Conservation (phyloP, 2,113 vertebrate genomes). For the Caretta caretta region DNA sequence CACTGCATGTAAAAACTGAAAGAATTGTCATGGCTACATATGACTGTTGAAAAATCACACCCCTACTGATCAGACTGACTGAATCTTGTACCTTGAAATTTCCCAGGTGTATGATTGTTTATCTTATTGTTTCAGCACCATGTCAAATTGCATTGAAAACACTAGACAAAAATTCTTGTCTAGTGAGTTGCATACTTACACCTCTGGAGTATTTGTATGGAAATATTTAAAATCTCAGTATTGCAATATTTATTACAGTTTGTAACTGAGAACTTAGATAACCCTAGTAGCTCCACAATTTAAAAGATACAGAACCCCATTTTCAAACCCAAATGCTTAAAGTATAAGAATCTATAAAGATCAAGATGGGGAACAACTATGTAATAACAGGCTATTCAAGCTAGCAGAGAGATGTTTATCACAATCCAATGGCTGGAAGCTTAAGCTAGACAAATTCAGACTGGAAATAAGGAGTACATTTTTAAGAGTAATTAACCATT, state of each 20-base stretch:
- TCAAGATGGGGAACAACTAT: no score
- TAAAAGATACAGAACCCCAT: not conserved
- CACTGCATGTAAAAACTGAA: conserved; percentile 36
- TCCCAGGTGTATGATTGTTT: conserved; percentile 33
- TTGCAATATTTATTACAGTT: not conserved
- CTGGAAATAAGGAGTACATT: no score
- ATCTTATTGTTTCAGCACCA: conserved; percentile 8
- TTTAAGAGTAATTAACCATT: no score
- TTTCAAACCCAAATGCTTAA: not conserved
- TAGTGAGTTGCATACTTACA: not conserved
- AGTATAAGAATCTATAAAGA: no score
- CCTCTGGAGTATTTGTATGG: not conserved
- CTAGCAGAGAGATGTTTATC: not conserved
- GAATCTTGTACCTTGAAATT: not conserved
- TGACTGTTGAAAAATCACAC: conserved; percentile 40
- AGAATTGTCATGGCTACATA: conserved; percentile 37
- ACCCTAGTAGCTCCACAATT: not conserved
- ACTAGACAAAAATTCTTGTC: not conserved
- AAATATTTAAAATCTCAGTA: not conserved
- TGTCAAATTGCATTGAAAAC: conserved; percentile 10
- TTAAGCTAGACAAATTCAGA: no score
- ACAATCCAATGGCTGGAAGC: no score
- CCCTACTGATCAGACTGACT: not conserved
- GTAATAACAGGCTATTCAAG: no score
- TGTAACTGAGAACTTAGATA: not conserved